Evolutionary conservation across 2,888 invertebrate genomes (phyloP).

Genomic region (Halocaridina rubra): DNA sequence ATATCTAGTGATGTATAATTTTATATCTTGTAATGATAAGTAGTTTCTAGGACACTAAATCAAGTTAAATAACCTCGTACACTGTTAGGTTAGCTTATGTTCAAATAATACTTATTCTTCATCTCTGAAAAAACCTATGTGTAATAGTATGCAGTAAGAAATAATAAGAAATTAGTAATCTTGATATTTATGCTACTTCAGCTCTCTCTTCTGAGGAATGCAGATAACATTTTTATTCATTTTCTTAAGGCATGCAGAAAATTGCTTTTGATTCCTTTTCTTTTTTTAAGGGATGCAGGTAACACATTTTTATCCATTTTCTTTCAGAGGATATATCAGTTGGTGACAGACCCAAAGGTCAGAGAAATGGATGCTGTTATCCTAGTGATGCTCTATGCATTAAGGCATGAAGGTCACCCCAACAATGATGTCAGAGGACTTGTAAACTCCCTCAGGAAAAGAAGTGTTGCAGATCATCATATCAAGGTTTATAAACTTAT

Average conservation of each 20-base stretch:
- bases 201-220: not conserved
- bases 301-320: too few relatives aligned
- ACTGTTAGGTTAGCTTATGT: too few relatives aligned
- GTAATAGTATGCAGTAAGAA: too few relatives aligned
- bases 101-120: too few relatives aligned
- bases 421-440: slow-evolving; percentile 85
- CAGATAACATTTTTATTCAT: not conserved
- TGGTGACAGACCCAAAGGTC: slow-evolving; percentile 80
- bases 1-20: too few relatives aligned
- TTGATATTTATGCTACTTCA: too few relatives aligned
- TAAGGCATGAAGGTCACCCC: slow-evolving; percentile 91
- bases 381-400: slow-evolving; percentile 90
- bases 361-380: slow-evolving; percentile 85
- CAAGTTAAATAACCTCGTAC: too few relatives aligned
- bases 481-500: slow-evolving; percentile 69
- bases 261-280: not conserved
- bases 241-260: not conserved
- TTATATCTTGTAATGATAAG: too few relatives aligned
- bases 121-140: too few relatives aligned
- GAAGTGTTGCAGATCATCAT: slow-evolving; percentile 77
- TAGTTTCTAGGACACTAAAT: too few relatives aligned
- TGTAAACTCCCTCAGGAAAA: slow-evolving; percentile 78
- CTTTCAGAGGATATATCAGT: slow-evolving; percentile 78
- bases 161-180: too few relatives aligned
- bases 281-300: too few relatives aligned